Base-by-base conservation (phyloP, 2,797 vertebrate genomes). In the Cynopterus sphinx region DNA sequence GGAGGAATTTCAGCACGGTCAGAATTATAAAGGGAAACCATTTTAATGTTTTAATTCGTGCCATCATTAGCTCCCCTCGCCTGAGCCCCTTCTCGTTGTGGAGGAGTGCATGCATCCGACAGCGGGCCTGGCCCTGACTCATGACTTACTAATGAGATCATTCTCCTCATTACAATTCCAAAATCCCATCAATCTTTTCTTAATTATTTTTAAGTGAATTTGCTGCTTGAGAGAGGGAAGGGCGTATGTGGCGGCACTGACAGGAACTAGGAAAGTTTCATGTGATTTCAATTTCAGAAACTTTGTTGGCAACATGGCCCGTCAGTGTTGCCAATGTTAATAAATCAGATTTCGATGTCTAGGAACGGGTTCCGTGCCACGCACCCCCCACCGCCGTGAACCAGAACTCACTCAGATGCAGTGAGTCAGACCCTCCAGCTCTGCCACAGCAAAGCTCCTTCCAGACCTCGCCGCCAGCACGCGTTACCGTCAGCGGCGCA, bases 191-290 rank as follows among this genome's bases (percentile, higher is more conserved):
- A 96, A 91, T 97, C 96, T 97, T 96, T 93, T 93, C 97, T 93
- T 95, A 94, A 98, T 97, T 96, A 95, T 97, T 96, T 97, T 95
- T 77, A 97, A 97, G 96, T 92, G 96, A 97, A 92, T 95, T 95
- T 95, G 73, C 95, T 90, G 84, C 91, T 67, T 88, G 74, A 46
- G 90, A 88, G 95, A 90, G 90, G 90, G 82, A 88, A 94, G 95
- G 87, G 86, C 19, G 5, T 87, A 63, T 92, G 93, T 67, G 81
- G 95, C 39, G 81, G 95, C 39, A 55, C 87, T 73, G 39, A 93
- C 84, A 90, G 78, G 79, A 89, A 89, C 88, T 9, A 68, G 91
- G 68, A 81, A 94, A 95, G 92, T 96, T 94, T 91, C 79, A 33
- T 84, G 89, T 51, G 57, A 93, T 93, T 98, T 94, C 96, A 89